Evolutionary conservation across 2,113 vertebrate genomes (phyloP).

Genomic region (Pycnonotus jocosus): DNA sequence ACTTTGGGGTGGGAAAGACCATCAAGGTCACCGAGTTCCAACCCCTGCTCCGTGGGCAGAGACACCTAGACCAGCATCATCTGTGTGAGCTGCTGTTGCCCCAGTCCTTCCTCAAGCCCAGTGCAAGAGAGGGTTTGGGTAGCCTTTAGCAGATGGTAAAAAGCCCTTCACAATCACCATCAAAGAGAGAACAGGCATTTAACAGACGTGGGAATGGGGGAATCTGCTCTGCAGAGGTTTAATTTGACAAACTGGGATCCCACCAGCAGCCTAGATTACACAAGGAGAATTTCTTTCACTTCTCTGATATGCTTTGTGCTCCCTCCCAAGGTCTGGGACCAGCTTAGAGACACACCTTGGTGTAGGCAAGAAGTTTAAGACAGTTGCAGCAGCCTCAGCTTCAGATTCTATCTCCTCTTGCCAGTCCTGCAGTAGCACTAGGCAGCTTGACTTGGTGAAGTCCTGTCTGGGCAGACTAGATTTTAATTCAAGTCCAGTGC

Average conservation of each 20-base stretch:
- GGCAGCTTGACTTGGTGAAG: neutral
- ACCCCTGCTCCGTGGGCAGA: neutral
- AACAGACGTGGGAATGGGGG: neutral
- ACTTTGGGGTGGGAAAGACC: too few species aligned
- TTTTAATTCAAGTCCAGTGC: neutral
- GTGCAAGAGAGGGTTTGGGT: neutral
- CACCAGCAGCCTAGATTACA: neutral
- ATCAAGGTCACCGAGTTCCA: neutral
- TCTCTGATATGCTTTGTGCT: neutral
- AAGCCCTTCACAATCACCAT: too few species aligned
- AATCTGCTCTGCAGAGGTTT: neutral
- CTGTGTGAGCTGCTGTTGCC: rapidly evolving
- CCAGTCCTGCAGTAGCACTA: neutral
- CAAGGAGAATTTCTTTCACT: neutral
- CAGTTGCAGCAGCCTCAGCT: too few species aligned
- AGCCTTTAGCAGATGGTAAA: neutral
- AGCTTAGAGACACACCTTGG: neutral
- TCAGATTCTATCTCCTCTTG: neutral
- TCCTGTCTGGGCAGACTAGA: neutral
- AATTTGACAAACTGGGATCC: neutral
- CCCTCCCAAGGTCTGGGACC: neutral
- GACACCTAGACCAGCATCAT: neutral
- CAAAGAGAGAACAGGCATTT: neutral
- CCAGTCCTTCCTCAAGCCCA: neutral
- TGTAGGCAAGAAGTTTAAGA: neutral